phyloP scores from a whole-genome alignment of 1,140 invertebrate genomes.

The Ditylenchus dipsaci region DNA sequence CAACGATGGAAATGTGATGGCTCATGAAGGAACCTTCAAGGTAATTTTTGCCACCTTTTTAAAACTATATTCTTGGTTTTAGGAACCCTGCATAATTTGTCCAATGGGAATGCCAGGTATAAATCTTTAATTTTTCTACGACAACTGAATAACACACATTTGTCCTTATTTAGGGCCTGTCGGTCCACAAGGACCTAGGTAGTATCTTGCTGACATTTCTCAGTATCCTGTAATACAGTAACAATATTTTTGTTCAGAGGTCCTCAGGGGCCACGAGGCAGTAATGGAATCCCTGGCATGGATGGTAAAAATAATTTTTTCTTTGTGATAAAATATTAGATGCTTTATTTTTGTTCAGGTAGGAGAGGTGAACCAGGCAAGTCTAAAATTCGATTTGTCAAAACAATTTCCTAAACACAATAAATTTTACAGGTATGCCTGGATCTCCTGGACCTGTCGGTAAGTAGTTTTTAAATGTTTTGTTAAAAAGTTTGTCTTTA shows the following conservation, averaged over 20 bases:
- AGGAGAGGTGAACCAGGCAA: slow-evolving; percentile 27
- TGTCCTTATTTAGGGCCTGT: slow-evolving; percentile 3
- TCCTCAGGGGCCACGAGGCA: slow-evolving; percentile 38
- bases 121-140: too few relatives aligned
- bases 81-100: slow-evolving; percentile 42
- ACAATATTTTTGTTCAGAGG: slow-evolving; percentile 6
- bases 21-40: slow-evolving; percentile 12
- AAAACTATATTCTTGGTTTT: slow-evolving; percentile 8
- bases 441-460: slow-evolving; percentile 30
- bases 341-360: slow-evolving; percentile 19
- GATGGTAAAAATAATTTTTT: slow-evolving; percentile 25
- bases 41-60: background rate
- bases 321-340: background rate
- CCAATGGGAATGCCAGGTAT: slow-evolving; percentile 23
- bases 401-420: too few relatives aligned
- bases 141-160: too few relatives aligned
- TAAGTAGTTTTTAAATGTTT: background rate
- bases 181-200: slow-evolving; percentile 32
- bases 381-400: too few relatives aligned
- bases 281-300: slow-evolving; percentile 32
- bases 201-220: too few relatives aligned
- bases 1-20: slow-evolving; percentile 29
- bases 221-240: too few relatives aligned
- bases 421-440: slow-evolving; percentile 16
- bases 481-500: background rate